phyloP scores from a whole-genome alignment of 1,140 invertebrate genomes.

The Plectrocnemia conspersa region DNA sequence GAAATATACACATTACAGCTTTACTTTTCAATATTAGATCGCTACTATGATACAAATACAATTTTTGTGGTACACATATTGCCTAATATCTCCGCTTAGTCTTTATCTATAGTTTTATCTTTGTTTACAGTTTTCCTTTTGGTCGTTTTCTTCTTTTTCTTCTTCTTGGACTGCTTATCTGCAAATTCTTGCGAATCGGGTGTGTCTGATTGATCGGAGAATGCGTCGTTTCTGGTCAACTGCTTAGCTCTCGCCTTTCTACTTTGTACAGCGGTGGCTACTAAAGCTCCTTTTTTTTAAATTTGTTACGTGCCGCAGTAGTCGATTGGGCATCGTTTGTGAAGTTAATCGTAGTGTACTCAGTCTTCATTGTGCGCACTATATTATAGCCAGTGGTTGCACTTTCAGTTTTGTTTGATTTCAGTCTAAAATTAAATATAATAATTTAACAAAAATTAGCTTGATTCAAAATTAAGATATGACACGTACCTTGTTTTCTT shows the following conservation, averaged over 20 bases:
- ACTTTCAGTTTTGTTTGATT: slow-evolving; percentile 35
- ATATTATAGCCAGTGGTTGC: slow-evolving; percentile 22
- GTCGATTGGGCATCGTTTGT: slow-evolving; percentile 41
- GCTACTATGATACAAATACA: too few relatives aligned
- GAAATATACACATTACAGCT: too few relatives aligned
- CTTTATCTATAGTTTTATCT: not conserved
- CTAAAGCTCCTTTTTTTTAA: slow-evolving; percentile 57
- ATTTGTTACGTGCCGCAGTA: slow-evolving; percentile 45
- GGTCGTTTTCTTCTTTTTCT: slow-evolving; percentile 45
- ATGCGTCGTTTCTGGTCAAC: slow-evolving; percentile 32
- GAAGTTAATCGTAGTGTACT: slow-evolving; percentile 42
- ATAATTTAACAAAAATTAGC: slow-evolving; percentile 14
- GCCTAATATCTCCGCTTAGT: too few relatives aligned
- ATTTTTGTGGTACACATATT: too few relatives aligned
- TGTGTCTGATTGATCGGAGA: slow-evolving; percentile 51
- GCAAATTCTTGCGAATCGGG: slow-evolving; percentile 48
- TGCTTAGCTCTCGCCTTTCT: slow-evolving; percentile 40
- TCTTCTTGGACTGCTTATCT: slow-evolving; percentile 50
- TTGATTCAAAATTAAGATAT: slow-evolving; percentile 23
- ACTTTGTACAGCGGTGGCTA: slow-evolving; percentile 52
- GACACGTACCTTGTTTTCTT: slow-evolving; percentile 49
- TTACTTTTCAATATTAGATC: too few relatives aligned
- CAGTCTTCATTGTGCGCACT: slow-evolving; percentile 37
- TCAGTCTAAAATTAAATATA: slow-evolving; percentile 37
- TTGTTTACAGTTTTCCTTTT: slow-evolving; percentile 36